phyloP scores from a whole-genome alignment of 2,113 vertebrate genomes.

The Toxotes jaculatrix region DNA sequence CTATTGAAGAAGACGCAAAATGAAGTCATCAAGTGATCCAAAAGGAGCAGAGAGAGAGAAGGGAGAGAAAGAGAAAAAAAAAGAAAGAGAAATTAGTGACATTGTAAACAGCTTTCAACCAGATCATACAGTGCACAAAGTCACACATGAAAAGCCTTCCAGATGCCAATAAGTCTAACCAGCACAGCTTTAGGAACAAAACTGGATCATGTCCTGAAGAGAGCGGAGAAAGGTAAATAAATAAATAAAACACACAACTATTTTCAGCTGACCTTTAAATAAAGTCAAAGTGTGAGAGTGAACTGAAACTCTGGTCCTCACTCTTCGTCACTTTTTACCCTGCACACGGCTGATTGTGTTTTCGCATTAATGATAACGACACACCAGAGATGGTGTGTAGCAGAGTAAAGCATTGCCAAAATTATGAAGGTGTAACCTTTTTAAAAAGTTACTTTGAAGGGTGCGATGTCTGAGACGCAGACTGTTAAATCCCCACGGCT shows the following conservation, averaged over 20 bases:
- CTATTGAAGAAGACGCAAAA: conserved; percentile 57
- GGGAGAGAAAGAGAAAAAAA: background rate
- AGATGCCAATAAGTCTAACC: conserved; percentile 16
- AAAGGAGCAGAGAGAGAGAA: conserved; percentile 33
- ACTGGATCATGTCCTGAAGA: conserved; percentile 26
- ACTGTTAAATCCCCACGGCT: conserved; percentile 46
- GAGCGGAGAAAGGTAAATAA: background rate
- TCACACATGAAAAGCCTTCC: conserved; percentile 18
- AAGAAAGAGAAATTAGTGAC: conserved; percentile 45
- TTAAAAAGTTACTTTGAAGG: conserved; percentile 30
- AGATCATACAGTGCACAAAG: conserved; percentile 26
- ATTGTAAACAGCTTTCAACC: conserved; percentile 36
- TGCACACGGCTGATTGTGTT: conserved; percentile 19
- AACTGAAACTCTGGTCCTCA: background rate
- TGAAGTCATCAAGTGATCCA: conserved; percentile 14
- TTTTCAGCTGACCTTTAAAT: conserved; percentile 60
- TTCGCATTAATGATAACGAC: conserved; percentile 40
- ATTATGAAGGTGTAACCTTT: conserved; percentile 24
- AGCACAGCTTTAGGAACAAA: conserved; percentile 30
- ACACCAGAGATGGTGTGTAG: background rate
- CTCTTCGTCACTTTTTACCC: conserved; percentile 26
- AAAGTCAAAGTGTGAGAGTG: conserved; percentile 39
- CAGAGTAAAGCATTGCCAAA: background rate
- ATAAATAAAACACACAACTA: background rate
- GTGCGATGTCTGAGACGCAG: conserved; percentile 1